These are phyloP conservation scores for Bujurquina vittata DNA, from an alignment of 2,113 vertebrate species.

Conservation along the genomic window DNA sequence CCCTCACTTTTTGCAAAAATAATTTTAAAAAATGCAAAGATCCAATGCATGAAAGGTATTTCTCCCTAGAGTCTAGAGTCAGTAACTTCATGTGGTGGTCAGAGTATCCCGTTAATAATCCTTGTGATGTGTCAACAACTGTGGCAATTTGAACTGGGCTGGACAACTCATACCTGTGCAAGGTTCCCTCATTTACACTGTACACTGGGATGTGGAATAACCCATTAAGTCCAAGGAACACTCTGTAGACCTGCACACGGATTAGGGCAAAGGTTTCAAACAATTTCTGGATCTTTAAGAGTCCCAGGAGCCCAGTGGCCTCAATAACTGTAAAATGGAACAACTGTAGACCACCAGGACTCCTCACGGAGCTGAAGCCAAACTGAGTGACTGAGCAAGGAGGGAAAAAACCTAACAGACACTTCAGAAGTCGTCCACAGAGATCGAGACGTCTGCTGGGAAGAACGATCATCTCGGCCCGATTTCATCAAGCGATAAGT, in stretches of 20 bases:
- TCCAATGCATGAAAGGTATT: not conserved
- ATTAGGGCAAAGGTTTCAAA: not conserved
- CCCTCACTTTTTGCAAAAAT: too few relatives aligned
- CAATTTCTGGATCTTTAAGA: not conserved
- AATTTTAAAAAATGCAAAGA: not conserved
- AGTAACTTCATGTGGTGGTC: not conserved
- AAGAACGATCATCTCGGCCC: not conserved
- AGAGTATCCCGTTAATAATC: not conserved
- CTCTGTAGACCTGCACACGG: not conserved
- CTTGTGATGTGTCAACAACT: not conserved
- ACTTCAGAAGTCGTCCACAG: not conserved
- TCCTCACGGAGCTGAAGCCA: not conserved
- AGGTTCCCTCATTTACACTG: not conserved
- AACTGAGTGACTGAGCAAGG: not conserved
- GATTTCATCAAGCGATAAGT: not conserved
- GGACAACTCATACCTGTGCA: not conserved
- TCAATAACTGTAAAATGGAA: not conserved
- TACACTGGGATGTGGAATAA: not conserved
- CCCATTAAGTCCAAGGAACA: not conserved
- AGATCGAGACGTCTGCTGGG: not conserved
- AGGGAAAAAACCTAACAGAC: not conserved
- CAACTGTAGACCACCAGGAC: rapidly evolving
- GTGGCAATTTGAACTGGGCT: not conserved
- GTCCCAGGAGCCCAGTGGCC: not conserved
- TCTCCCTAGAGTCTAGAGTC: not conserved